phyloP scores from a whole-genome alignment of 92 coral and sea anemone genomes.

The Blastomussa wellsi region DNA sequence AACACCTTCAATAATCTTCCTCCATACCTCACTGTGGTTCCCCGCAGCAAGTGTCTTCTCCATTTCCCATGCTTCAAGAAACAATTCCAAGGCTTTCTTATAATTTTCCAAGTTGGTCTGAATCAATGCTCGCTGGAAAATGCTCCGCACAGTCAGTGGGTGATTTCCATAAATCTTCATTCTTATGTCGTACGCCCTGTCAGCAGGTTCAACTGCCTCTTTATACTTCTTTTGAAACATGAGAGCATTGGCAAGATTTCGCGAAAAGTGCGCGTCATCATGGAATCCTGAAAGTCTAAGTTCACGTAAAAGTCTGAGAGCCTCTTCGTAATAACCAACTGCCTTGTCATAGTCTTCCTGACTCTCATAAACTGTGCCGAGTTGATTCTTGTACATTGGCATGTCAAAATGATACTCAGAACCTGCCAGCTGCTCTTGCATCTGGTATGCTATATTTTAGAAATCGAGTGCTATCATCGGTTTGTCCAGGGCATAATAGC shows the following conservation, averaged over 20 bases:
- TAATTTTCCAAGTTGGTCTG: slow-evolving; percentile 44
- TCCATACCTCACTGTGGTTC: slow-evolving; percentile 62
- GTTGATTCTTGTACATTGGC: slow-evolving; percentile 60
- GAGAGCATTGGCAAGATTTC: slow-evolving; percentile 69
- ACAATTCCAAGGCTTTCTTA: slow-evolving; percentile 42
- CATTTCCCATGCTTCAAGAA: slow-evolving; percentile 62
- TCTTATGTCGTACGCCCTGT: slow-evolving; percentile 54
- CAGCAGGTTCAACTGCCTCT: slow-evolving; percentile 54
- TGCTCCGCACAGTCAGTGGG: slow-evolving; percentile 61
- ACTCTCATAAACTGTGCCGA: slow-evolving; percentile 56
- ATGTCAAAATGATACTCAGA: slow-evolving; percentile 60
- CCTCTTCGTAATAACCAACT: slow-evolving; percentile 37
- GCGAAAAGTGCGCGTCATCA: slow-evolving; percentile 53
- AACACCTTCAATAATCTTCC: slow-evolving; percentile 37
- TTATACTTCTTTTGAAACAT: slow-evolving; percentile 50
- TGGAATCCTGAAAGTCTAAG: slow-evolving; percentile 50
- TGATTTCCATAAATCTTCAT: slow-evolving; percentile 42
- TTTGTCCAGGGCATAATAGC: slow-evolving; percentile 34
- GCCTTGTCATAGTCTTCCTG: slow-evolving; percentile 49
- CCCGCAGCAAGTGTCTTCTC: slow-evolving; percentile 52
- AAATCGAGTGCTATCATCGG: slow-evolving; percentile 27
- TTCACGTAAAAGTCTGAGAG: slow-evolving; percentile 49
- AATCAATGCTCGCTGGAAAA: slow-evolving; percentile 61
- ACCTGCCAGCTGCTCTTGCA: slow-evolving; percentile 45
- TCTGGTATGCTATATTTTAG: slow-evolving; percentile 37